These are phyloP conservation scores for Australoheros facetus DNA, from an alignment of 2,797 vertebrate species.

Conservation along the genomic window DNA sequence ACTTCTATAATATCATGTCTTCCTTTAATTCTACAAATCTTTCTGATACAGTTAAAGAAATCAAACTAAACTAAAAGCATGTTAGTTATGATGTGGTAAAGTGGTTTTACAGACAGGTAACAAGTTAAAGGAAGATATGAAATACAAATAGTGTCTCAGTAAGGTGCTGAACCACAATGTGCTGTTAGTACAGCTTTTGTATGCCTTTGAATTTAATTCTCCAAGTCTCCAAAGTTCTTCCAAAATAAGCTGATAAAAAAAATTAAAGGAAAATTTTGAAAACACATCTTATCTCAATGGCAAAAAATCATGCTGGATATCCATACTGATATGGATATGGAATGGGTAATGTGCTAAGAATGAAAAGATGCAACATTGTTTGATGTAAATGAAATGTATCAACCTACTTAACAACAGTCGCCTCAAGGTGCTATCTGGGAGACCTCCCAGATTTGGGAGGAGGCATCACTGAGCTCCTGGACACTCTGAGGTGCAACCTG, in stretches of 20 bases:
- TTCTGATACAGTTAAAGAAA: neutral
- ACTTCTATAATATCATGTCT: neutral
- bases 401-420: too few species aligned
- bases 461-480: too few species aligned
- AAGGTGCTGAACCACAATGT: neutral
- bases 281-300: too few species aligned
- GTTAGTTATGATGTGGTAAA: neutral
- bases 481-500: too few species aligned
- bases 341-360: too few species aligned
- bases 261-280: too few species aligned
- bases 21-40: neutral
- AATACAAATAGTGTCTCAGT: neutral
- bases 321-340: too few species aligned
- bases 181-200: neutral
- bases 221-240: neutral
- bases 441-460: too few species aligned
- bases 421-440: too few species aligned
- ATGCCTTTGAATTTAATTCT: neutral
- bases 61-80: neutral
- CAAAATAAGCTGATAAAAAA: neutral
- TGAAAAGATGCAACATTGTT: too few species aligned
- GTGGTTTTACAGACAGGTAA: neutral
- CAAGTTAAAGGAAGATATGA: neutral
- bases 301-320: too few species aligned
- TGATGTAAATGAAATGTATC: too few species aligned